Percentiles rank a stretch among this genome's conserved stretches.
Conservation (phyloP, 2,113 vertebrate species). For the Seriola dumerili region DNA sequence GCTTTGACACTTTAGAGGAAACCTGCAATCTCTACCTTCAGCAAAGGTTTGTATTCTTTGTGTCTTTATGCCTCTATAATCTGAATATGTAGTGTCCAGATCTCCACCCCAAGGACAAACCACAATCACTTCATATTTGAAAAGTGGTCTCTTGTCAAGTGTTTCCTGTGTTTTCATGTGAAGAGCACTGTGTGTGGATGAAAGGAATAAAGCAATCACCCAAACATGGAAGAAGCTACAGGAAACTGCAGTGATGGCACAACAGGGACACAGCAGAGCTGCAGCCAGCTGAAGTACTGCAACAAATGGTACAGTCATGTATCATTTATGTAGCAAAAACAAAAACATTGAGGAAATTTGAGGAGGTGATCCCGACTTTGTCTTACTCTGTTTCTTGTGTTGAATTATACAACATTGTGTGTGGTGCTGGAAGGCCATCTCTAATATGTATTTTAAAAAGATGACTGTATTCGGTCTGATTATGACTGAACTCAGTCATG, state of each 20-base stretch:
- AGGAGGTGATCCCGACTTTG: neutral
- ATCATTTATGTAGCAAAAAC: neutral
- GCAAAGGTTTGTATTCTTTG: slow-evolving; percentile 68
- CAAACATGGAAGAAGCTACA: slow-evolving; percentile 69
- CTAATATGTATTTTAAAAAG: neutral
- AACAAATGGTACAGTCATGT: neutral
- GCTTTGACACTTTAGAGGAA: slow-evolving; percentile 54
- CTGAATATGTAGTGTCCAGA: neutral
- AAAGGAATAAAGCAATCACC: slow-evolving; percentile 57
- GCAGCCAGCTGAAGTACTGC: slow-evolving; percentile 3
- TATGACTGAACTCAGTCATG: neutral
- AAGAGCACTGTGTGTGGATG: slow-evolving; percentile 64
- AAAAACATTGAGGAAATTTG: neutral
- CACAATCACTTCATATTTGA: neutral
- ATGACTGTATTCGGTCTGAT: slow-evolving; percentile 9
- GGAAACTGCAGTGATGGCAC: slow-evolving; percentile 18
- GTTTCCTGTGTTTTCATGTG: slow-evolving; percentile 47
- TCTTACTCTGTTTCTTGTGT: neutral
- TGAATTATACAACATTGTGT: neutral
- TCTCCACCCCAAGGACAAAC: neutral
- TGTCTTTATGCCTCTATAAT: neutral
- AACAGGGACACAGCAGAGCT: slow-evolving; percentile 6
- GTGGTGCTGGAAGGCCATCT: neutral
- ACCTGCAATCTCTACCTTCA: slow-evolving; percentile 71
- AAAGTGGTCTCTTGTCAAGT: neutral